Evolutionary conservation across 2,797 vertebrate species (phyloP).

Genomic region (Alcedo atthis): DNA sequence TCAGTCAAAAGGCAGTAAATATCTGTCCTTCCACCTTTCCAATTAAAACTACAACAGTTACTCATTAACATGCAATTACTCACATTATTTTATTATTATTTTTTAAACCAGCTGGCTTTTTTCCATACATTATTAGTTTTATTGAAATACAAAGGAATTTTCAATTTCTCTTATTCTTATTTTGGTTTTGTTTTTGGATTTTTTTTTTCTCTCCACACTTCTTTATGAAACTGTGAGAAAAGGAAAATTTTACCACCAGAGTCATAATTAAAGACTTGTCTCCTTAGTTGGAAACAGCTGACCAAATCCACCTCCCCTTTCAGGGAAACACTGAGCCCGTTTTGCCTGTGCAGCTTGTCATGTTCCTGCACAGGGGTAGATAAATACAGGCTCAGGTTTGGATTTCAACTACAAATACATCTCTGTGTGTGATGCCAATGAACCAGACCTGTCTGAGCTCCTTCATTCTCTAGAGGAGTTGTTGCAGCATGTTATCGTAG

Average conservation of each 20-base stretch:
- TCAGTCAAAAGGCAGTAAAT: neutral
- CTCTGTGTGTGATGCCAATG: neutral
- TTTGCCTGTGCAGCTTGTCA: neutral
- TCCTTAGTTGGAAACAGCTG: neutral
- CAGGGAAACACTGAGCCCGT: neutral
- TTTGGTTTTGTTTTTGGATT: no score
- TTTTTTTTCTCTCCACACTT: neutral
- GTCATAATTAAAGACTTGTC: neutral
- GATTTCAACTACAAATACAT: neutral
- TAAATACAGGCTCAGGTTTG: neutral
- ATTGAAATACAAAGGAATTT: neutral
- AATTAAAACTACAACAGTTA: slow-evolving; percentile 83
- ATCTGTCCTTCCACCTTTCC: slow-evolving; percentile 80
- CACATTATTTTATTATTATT: slow-evolving; percentile 15
- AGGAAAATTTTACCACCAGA: neutral
- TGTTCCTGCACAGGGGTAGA: neutral
- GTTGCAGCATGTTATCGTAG: neutral
- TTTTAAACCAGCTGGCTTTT: neutral
- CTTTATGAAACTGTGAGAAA: neutral
- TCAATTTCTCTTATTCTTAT: neutral
- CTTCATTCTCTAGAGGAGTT: neutral
- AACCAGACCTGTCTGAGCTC: accelerated
- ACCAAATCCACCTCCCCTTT: neutral
- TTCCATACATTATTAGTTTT: neutral
- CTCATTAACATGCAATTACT: slow-evolving; percentile 86